Conservation (phyloP, 2,888 invertebrate genomes). For the Macroteleia sp. region DNA sequence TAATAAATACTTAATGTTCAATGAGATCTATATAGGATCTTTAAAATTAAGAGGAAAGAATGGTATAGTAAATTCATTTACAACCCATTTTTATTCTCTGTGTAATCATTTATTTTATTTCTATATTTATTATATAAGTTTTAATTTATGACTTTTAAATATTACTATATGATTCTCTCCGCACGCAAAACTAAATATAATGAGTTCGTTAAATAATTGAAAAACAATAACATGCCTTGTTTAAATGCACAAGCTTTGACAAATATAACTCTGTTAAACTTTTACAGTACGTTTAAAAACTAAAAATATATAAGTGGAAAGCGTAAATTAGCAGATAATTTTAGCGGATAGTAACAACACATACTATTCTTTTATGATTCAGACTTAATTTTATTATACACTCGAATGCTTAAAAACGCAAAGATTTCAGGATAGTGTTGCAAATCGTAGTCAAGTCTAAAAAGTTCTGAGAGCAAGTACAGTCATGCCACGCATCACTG, state of each 20-base stretch:
- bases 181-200: conserved; percentile 55
- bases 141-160: conserved; percentile 37
- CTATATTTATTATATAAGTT: conserved; percentile 25
- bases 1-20: too few relatives aligned
- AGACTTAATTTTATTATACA: too few relatives aligned
- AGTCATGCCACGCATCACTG: too few relatives aligned
- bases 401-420: too few relatives aligned
- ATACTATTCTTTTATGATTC: too few relatives aligned
- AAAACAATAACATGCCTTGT: conserved; percentile 70
- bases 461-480: too few relatives aligned
- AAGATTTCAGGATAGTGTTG: too few relatives aligned
- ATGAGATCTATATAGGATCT: too few relatives aligned
- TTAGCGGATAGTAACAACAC: conserved; percentile 21
- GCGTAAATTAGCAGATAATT: conserved; percentile 28
- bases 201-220: conserved; percentile 42
- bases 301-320: conserved; percentile 45
- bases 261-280: conserved; percentile 38
- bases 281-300: conserved; percentile 35
- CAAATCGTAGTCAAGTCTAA: too few relatives aligned
- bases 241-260: conserved; percentile 75
- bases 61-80: not conserved
- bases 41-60: too few relatives aligned
- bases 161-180: conserved; percentile 61
- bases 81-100: not conserved
- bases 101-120: conserved; percentile 19